Evolutionary conservation across 2,797 vertebrate genomes (phyloP).

Genomic region (Mormyrus hasselquistii): DNA sequence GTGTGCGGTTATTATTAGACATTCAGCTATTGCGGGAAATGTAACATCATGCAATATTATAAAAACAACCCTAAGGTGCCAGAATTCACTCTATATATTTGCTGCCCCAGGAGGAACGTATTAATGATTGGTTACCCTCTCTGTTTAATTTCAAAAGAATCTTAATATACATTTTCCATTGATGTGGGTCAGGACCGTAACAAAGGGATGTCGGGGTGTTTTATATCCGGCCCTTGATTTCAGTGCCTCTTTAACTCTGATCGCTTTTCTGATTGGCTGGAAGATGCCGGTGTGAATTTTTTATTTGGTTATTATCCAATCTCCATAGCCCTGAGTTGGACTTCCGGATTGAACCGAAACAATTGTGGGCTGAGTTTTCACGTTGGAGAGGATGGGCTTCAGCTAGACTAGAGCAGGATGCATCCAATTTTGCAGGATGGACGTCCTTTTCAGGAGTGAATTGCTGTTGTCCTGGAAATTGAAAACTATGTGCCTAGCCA

Average conservation of each 20-base stretch:
- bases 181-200: slow-evolving; percentile 19
- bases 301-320: slow-evolving; percentile 13
- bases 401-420: slow-evolving; percentile 14
- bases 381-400: slow-evolving; percentile 8
- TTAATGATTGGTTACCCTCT: background rate
- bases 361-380: slow-evolving; percentile 21
- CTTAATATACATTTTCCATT: background rate
- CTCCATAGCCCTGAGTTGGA: background rate
- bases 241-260: slow-evolving; percentile 11
- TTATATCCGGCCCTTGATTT: slow-evolving; percentile 18
- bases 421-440: slow-evolving; percentile 15
- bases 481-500: background rate
- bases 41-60: background rate
- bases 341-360: slow-evolving; percentile 10
- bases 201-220: slow-evolving; percentile 14
- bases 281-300: background rate
- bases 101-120: background rate
- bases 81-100: background rate
- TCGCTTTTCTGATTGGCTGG: background rate
- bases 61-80: background rate
- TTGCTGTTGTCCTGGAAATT: background rate
- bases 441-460: background rate
- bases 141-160: background rate
- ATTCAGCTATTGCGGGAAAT: background rate
- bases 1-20: background rate